Evolutionary conservation across 2,797 vertebrate species (phyloP).

Genomic region (Phalloptychus januarius): DNA sequence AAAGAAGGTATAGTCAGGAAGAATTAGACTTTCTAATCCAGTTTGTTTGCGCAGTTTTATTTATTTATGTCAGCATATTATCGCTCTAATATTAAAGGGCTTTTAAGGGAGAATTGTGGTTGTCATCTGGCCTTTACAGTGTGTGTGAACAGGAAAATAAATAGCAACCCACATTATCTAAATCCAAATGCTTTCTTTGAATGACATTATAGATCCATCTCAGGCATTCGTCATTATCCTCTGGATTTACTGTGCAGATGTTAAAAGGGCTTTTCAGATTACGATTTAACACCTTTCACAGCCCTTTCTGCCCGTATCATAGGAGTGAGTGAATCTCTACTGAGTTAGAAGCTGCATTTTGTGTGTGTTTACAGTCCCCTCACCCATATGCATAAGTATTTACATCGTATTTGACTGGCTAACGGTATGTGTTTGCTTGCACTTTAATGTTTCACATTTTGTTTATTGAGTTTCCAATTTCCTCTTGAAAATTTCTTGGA

Average conservation of each 20-base stretch:
- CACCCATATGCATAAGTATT: slow-evolving; percentile 15
- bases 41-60: slow-evolving; percentile 50
- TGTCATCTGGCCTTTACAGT: slow-evolving; percentile 17
- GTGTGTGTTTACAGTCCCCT: slow-evolving; percentile 38
- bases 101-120: slow-evolving; percentile 14
- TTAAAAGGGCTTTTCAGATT: slow-evolving; percentile 72
- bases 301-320: slow-evolving; percentile 68
- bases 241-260: slow-evolving; percentile 69
- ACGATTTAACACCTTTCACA: slow-evolving; percentile 71
- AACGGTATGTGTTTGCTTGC: slow-evolving; percentile 6
- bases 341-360: slow-evolving; percentile 58
- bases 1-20: slow-evolving; percentile 33
- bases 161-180: slow-evolving; percentile 45
- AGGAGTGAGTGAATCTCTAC: slow-evolving; percentile 74
- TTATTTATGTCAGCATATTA: slow-evolving; percentile 42
- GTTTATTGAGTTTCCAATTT: slow-evolving; percentile 27
- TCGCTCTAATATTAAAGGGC: slow-evolving; percentile 26
- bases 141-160: slow-evolving; percentile 30
- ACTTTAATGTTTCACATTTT: slow-evolving; percentile 18
- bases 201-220: slow-evolving; percentile 68
- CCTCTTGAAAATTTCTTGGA: neutral
- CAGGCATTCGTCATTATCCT: slow-evolving; percentile 70
- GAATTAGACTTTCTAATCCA: slow-evolving; percentile 41
- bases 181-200: slow-evolving; percentile 58
- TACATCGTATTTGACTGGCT: slow-evolving; percentile 31